Conservation (phyloP, 1,140 invertebrate genomes). For the Melanaphis sacchari region DNA sequence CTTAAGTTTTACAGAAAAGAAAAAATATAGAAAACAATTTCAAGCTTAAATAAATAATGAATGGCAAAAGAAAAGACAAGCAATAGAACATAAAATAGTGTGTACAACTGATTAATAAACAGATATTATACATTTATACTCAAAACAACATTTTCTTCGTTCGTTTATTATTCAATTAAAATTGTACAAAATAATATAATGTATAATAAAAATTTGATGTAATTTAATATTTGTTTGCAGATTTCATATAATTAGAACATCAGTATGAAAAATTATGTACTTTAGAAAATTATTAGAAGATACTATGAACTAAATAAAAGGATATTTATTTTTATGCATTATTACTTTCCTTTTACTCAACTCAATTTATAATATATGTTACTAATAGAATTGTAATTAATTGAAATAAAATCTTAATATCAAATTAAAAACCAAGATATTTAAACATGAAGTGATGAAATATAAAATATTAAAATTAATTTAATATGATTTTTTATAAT, state of each 20-base stretch:
- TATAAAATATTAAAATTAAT: not conserved
- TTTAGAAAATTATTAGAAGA: not conserved
- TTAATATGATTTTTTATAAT: not conserved
- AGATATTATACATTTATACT: not conserved
- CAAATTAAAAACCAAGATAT: not conserved
- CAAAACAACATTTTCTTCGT: not conserved
- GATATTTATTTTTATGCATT: not conserved
- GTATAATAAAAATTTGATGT: not conserved
- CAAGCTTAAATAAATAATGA: not conserved
- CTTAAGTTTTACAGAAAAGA: not conserved
- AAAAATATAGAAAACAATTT: not conserved
- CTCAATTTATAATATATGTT: not conserved
- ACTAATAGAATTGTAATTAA: not conserved
- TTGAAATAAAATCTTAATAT: not conserved
- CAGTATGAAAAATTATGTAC: not conserved
- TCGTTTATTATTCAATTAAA: not conserved
- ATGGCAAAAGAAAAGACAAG: not conserved
- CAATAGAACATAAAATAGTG: not conserved
- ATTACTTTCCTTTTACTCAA: not conserved
- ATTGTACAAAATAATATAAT: not conserved
- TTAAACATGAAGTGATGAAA: not conserved
- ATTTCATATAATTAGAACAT: conserved; percentile 5
- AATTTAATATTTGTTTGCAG: conserved; percentile 25
- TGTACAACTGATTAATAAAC: not conserved
- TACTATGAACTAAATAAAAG: not conserved